Percentiles rank a stretch among this genome's conserved stretches.
Evolutionary conservation across 1,140 invertebrate genomes (phyloP).

Genomic region (Pygmarrhopalites habei): DNA sequence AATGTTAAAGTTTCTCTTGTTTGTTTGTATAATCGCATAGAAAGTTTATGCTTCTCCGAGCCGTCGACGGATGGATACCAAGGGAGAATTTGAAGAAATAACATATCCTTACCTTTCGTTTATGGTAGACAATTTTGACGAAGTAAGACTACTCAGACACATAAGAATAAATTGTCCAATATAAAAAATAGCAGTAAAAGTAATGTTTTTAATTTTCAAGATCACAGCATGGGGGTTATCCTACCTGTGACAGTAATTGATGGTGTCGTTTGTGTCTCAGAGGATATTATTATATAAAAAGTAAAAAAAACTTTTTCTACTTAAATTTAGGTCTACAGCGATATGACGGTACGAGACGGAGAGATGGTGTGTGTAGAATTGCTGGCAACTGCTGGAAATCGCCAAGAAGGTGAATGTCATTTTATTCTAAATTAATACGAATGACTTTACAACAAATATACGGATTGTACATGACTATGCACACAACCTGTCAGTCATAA

Average conservation of each 20-base stretch:
- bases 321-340: slow-evolving; percentile 82
- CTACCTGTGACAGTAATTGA: slow-evolving; percentile 2
- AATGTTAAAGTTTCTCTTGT: no score
- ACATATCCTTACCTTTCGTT: slow-evolving; percentile 98
- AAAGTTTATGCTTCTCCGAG: slow-evolving; percentile 94
- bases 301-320: neutral
- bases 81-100: slow-evolving; percentile 96
- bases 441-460: no score
- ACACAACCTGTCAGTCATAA: no score
- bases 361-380: slow-evolving; percentile 98
- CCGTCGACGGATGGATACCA: slow-evolving; percentile 90
- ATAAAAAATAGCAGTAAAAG: no score
- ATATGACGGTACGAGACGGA: slow-evolving; percentile 90
- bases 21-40: no score
- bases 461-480: no score
- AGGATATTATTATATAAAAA: neutral
- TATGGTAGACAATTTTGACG: slow-evolving; percentile 98
- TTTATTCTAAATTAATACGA: no score
- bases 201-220: neutral
- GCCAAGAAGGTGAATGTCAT: slow-evolving; percentile 50
- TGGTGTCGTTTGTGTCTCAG: neutral
- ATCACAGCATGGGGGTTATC: neutral
- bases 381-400: slow-evolving; percentile 82
- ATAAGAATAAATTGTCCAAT: neutral
- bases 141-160: slow-evolving; percentile 53